A percentile compares a stretch with the other conserved stretches of the same genome.
Conservation (phyloP, 2,113 vertebrate genomes). For the Chloropsis cyanopogon region DNA sequence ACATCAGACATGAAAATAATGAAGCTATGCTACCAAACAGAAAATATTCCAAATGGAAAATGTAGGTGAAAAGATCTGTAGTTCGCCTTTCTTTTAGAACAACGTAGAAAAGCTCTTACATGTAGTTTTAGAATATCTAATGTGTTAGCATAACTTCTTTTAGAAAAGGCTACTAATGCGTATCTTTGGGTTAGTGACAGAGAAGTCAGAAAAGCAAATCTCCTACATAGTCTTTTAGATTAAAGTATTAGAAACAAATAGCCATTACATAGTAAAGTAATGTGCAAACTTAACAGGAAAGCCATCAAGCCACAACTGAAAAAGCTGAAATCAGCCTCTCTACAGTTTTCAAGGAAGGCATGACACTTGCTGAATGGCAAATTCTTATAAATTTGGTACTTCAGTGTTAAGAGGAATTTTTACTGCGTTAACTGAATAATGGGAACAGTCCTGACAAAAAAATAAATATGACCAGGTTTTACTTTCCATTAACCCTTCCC, state of each 20-base stretch:
- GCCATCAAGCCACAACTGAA: constrained; percentile 55
- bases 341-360: constrained; percentile 47
- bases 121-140: constrained; percentile 60
- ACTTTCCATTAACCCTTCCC: constrained; percentile 66
- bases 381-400: constrained; percentile 61
- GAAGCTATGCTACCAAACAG: constrained; percentile 67
- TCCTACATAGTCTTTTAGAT: constrained; percentile 25
- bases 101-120: constrained; percentile 16
- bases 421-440: constrained; percentile 48
- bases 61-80: constrained; percentile 58
- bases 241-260: constrained; percentile 49
- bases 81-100: constrained; percentile 25
- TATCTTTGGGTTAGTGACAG: constrained; percentile 50
- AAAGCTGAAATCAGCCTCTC: constrained; percentile 53
- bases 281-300: constrained; percentile 58
- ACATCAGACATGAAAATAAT: constrained; percentile 64
- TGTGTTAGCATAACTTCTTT: constrained; percentile 63
- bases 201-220: constrained; percentile 48
- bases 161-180: constrained; percentile 17
- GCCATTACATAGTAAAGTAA: constrained; percentile 21
- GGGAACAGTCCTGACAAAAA: constrained; percentile 63
- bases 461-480: constrained; percentile 53
- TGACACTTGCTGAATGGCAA: constrained; percentile 65
- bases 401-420: constrained; percentile 51
- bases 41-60: constrained; percentile 71